A percentile compares a stretch with the other conserved stretches of the same genome.
Conservation (phyloP, 1,140 invertebrate species). For the Euglossa dilemma region DNA sequence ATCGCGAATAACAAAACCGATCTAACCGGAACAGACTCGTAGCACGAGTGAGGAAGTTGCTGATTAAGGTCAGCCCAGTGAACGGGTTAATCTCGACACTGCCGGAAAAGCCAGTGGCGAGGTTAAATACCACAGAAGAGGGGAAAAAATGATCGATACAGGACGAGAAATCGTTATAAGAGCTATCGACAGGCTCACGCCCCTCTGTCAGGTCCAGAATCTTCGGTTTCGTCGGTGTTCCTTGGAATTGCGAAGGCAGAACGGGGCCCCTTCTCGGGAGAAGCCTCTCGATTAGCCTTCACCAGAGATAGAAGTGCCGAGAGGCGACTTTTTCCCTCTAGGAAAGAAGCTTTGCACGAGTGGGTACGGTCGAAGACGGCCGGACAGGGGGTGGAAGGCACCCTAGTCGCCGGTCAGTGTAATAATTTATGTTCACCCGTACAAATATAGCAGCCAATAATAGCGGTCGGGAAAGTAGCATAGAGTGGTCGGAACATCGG, state of each 20-base stretch:
- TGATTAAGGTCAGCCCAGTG: no score
- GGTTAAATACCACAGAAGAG: no score
- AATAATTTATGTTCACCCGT: slow-evolving; percentile 58
- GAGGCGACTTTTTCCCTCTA: slow-evolving; percentile 23
- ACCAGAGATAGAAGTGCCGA: slow-evolving; percentile 19
- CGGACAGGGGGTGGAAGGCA: slow-evolving; percentile 15
- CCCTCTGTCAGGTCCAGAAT: background rate
- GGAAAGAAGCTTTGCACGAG: slow-evolving; percentile 22
- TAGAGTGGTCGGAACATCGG: background rate
- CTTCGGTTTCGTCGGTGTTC: background rate
- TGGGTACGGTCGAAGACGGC: slow-evolving; percentile 38
- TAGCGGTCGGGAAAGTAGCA: slow-evolving; percentile 29
- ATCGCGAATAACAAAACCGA: no score
- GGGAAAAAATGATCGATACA: no score
- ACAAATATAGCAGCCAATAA: slow-evolving; percentile 60
- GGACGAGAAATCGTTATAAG: no score
- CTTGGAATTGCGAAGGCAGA: background rate
- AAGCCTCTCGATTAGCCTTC: slow-evolving; percentile 1
- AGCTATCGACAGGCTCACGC: no score
- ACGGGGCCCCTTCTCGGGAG: no score
- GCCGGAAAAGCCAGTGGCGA: no score
- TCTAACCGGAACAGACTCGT: no score
- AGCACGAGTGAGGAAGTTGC: no score
- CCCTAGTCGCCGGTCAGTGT: background rate
- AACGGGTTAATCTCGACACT: no score